Base-by-base conservation (phyloP, 2,888 invertebrate genomes). In the Melieria crassipennis region DNA sequence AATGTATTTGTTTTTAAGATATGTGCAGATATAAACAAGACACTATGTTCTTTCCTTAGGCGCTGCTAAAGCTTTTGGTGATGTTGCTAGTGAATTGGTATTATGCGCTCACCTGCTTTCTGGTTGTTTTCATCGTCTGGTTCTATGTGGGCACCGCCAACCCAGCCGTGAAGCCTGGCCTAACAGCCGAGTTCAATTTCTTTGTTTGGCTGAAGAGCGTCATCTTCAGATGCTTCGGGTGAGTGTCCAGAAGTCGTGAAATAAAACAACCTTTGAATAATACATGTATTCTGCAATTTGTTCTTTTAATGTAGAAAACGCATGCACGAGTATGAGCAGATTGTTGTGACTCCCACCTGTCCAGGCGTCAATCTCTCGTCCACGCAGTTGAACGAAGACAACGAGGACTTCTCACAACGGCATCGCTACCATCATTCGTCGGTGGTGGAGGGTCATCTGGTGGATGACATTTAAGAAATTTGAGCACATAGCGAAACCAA, bases 81-180 rank as follows among this genome's bases (percentile, higher is more conserved):
- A 97, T 98, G 95, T 91, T 98, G 82, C 88, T 97, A 78, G 97
- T 98, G 48, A 94, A 98, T 86, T 98, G 97, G 96, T 92, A 91
- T 69, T 98, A 96, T 85, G 97, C 97, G 43, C 87, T 97, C 58
- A 92, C 92, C 42, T 95, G 95, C 85, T 90, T 98, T 72, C 88
- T 90, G 52, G 92, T 93, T 16, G 91, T 96, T 74, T 92, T 95
- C 86, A 87, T 96, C 66, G 90, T 98, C 73, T 98, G 97, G 93
- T 90, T 96, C 82, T 98, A 98, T 87, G 96, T 98, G 76, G 97
- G 97, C 58, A 94, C 95, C 66, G 95, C 96, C 7, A 97, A 96
- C 88, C 98, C 98, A 7, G 97, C 97, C 5, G 96, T 97, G 7
- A 97, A 96, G 83, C 97, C 97, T 0, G 98, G 98, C 57, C 89